phyloP scores from a whole-genome alignment of 2,888 invertebrate species.

The Apamea monoglypha region DNA sequence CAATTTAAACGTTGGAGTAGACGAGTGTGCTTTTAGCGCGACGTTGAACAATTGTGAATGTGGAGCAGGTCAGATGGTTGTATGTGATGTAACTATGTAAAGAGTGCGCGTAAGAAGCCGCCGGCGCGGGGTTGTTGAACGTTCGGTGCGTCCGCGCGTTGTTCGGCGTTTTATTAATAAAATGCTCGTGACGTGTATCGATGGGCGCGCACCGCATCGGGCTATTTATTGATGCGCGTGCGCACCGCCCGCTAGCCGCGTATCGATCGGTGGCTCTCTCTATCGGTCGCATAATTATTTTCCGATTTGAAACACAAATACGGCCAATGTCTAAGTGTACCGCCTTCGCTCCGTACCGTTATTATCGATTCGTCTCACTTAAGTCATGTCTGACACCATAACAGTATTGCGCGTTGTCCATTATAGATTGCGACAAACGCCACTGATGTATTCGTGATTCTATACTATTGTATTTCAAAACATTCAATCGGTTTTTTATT shows the following conservation, averaged over 20 bases:
- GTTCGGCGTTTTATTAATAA: conserved; percentile 89
- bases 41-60: conserved; percentile 68
- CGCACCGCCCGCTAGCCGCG: conserved; percentile 73
- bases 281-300: conserved; percentile 66
- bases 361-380: conserved; percentile 72
- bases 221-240: conserved; percentile 87
- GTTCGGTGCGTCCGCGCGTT: conserved; percentile 79
- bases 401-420: conserved; percentile 66
- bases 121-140: conserved; percentile 87
- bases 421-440: conserved; percentile 65
- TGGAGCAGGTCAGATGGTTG: conserved; percentile 72
- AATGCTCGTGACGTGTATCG: conserved; percentile 87
- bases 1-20: conserved; percentile 40
- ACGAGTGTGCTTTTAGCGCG: conserved; percentile 52
- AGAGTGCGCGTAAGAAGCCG: conserved; percentile 77
- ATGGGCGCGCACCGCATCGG: conserved; percentile 82
- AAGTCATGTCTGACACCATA: conserved; percentile 68
- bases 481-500: conserved; percentile 54
- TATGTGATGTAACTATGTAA: conserved; percentile 79
- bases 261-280: conserved; percentile 76
- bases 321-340: conserved; percentile 60
- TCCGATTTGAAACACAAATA: conserved; percentile 63
- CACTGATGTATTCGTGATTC: conserved; percentile 62
- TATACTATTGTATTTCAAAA: conserved; percentile 58
- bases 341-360: conserved; percentile 64